Conservation (phyloP, 2,113 vertebrate genomes). For the Trematocara stigmaticum region DNA sequence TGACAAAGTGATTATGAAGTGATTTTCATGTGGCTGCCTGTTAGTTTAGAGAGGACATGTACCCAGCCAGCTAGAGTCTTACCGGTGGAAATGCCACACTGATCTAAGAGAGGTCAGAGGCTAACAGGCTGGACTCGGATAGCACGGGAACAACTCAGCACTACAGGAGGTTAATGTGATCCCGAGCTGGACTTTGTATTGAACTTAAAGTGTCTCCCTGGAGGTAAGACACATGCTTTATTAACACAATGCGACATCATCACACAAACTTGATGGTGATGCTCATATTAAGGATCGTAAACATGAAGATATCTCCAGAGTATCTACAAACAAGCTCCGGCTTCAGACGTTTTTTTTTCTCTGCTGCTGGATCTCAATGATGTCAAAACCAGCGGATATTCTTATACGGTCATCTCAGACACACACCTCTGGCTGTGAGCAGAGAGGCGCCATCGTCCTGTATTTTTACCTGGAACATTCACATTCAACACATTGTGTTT, state of each 20-base stretch:
- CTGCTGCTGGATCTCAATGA: not conserved
- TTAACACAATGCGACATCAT: not conserved
- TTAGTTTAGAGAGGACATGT: not conserved
- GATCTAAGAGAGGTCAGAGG: not conserved
- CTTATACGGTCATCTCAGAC: not conserved
- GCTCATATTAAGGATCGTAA: not conserved
- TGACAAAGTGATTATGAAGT: not conserved
- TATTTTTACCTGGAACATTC: not conserved
- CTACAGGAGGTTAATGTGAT: not conserved
- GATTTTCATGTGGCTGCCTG: not conserved
- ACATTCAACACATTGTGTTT: not conserved
- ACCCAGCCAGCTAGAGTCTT: not conserved
- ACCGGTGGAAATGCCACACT: not conserved
- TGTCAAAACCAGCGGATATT: not conserved
- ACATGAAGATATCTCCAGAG: not conserved
- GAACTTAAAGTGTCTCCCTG: not conserved
- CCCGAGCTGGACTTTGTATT: not conserved
- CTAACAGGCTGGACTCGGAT: not conserved
- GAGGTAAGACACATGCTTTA: not conserved
- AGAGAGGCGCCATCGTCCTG: not conserved
- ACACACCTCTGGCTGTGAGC: not conserved
- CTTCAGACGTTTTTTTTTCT: rapidly evolving
- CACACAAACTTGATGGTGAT: not conserved
- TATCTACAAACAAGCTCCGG: not conserved
- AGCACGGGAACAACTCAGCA: not conserved